Base-by-base conservation (phyloP, 2,797 vertebrate species). In the Vultur gryphus region DNA sequence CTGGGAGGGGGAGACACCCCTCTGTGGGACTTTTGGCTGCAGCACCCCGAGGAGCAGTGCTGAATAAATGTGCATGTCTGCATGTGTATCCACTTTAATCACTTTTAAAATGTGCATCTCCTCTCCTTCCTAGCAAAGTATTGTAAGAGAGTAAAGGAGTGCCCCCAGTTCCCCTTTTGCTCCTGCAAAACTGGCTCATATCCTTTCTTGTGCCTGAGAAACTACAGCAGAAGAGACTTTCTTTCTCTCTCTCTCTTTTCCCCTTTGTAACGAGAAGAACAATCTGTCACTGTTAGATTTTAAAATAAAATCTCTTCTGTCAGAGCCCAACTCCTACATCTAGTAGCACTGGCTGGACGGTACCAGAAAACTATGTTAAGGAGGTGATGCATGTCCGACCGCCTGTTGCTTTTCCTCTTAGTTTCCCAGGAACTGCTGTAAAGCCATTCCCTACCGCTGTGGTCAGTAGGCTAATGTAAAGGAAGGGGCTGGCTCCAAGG, bases 371-470 rank as follows among this genome's bases (percentile, higher is more conserved):
- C 64, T 66, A n/a, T 71, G 48, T 6, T 19, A 67, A 58, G 83
- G 80, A 90, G 85, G 69, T 90, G 94, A 81, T 81, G 79, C 3
- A 0, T 94, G 69, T 86, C 89, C 7, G 49, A 29, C 55, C 9
- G 46, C 89, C 89, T 6, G 46, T 77, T 43, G 84, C 75, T 87
- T 90, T 93, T 79, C 51, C 65, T 84, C 76, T 41, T 23, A 8
- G 49, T 87, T 96, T 93, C 92, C 88, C 94, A 92, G 90, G 94
- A 92, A 15, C 25, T 55, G 52, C 78, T 90, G 49, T 9, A 43
- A 61, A 90, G 59, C 84, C 4, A 5, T 73, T 96, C 88, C 71
- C 73, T 71, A 51, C 85, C 3, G 11, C 83, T 84, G 75, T 65
- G 88, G 75, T 61, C 84, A 54, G 61, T 3, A 11, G 41, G 43